Evolutionary conservation across 2,113 vertebrate genomes (phyloP).

Genomic region (Siniperca chuatsi): DNA sequence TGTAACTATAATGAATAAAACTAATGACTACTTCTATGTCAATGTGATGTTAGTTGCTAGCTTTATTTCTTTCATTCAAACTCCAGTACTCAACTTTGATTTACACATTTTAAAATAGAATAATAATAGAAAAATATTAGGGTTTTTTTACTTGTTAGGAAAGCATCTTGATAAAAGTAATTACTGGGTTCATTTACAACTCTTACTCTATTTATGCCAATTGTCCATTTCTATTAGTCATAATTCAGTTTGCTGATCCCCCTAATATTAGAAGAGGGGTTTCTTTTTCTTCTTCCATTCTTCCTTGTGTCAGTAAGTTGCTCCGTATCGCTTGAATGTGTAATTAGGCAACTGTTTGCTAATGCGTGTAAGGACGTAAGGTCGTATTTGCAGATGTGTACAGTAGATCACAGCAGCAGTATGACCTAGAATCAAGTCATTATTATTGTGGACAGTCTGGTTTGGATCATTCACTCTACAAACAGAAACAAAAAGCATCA

Average conservation of each 20-base stretch:
- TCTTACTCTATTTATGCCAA: not conserved
- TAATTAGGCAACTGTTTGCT: too few relatives aligned
- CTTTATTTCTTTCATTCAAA: conserved; percentile 6
- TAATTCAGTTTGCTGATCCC: not conserved
- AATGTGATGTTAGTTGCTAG: conserved; percentile 5
- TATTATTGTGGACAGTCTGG: too few relatives aligned
- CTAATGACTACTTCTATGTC: conserved; percentile 34
- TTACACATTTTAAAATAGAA: not conserved
- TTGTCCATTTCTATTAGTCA: not conserved
- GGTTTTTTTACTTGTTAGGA: not conserved
- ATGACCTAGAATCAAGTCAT: too few relatives aligned
- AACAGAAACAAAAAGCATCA: too few relatives aligned
- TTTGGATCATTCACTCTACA: too few relatives aligned
- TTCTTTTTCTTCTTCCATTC: not conserved
- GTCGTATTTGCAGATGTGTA: too few relatives aligned
- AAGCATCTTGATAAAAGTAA: not conserved
- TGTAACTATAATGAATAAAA: conserved; percentile 7
- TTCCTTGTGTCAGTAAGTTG: not conserved
- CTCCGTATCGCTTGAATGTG: too few relatives aligned
- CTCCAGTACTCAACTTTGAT: not conserved
- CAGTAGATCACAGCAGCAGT: too few relatives aligned
- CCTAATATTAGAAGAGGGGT: not conserved
- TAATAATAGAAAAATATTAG: not conserved
- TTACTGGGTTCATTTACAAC: too few relatives aligned
- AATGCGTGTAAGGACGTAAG: too few relatives aligned